A percentile compares a stretch with the other conserved stretches of the same genome.
Conservation (phyloP, 2,113 vertebrate species). For the Nesoenas mayeri region DNA sequence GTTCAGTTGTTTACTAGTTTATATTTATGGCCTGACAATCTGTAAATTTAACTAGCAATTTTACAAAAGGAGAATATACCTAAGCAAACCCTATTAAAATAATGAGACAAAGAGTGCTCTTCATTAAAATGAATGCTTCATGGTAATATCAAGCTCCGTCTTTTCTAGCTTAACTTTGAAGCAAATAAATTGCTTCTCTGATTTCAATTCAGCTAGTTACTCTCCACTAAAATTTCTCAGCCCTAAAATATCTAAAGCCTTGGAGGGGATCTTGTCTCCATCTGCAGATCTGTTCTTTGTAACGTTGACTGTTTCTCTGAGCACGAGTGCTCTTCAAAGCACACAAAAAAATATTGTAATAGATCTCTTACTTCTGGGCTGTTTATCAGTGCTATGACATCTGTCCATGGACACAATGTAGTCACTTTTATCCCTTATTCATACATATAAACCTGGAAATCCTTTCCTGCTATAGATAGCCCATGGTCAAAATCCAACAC, state of each 20-base stretch:
- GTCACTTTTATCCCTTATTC: background rate
- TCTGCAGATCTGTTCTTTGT: background rate
- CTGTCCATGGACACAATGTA: background rate
- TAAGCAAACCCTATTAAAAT: background rate
- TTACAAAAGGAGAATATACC: background rate
- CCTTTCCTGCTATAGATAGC: background rate
- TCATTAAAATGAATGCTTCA: background rate
- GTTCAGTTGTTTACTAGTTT: conserved; percentile 8
- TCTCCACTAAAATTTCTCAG: background rate
- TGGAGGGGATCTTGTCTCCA: background rate
- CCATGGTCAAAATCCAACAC: background rate
- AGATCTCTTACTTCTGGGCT: background rate
- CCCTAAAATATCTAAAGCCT: background rate
- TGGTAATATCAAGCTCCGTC: background rate
- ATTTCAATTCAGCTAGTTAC: background rate
- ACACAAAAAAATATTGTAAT: background rate
- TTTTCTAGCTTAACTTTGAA: background rate
- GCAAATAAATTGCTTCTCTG: background rate
- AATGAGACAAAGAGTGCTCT: background rate
- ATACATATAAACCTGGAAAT: background rate
- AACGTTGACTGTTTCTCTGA: background rate
- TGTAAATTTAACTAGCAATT: background rate
- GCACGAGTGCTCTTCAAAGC: background rate
- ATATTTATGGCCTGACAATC: background rate
- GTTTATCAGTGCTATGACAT: background rate